A percentile compares a stretch with the other conserved stretches of the same genome.
Evolutionary conservation across 1,140 invertebrate species (phyloP).

Genomic region (Samia ricini): DNA sequence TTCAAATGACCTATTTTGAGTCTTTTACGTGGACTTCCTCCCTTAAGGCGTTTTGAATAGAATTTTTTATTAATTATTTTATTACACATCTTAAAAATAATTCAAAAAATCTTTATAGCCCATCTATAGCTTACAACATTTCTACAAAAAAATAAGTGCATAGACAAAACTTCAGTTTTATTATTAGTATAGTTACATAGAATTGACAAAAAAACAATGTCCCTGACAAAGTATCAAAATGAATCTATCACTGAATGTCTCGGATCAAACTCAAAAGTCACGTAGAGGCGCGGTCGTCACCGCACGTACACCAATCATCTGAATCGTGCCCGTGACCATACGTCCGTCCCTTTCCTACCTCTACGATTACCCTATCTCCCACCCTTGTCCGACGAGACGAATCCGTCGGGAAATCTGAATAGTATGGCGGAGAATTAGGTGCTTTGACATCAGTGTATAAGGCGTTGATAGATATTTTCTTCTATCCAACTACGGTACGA

Average conservation of each 20-base stretch:
- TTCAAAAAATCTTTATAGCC: no score
- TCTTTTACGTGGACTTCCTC: no score
- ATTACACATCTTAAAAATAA: no score
- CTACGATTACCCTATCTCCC: constrained; percentile 17
- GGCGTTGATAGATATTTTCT: constrained; percentile 65
- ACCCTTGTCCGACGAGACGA: constrained; percentile 34
- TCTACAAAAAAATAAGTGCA: no score
- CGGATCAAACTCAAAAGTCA: constrained; percentile 50
- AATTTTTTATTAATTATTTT: no score
- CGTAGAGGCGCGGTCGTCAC: constrained; percentile 67
- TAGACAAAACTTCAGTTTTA: no score
- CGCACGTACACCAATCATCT: constrained; percentile 74
- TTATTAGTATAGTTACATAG: no score
- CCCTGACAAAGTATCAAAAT: constrained; percentile 47
- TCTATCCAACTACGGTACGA: constrained; percentile 33
- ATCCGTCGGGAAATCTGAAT: constrained; percentile 73
- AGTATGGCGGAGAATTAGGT: constrained; percentile 61
- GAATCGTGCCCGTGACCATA: constrained; percentile 65
- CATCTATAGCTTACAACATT: no score
- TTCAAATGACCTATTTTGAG: no score
- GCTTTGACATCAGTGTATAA: constrained; percentile 69
- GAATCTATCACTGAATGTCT: constrained; percentile 10
- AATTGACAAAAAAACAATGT: neutral
- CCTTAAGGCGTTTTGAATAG: no score
- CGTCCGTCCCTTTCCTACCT: constrained; percentile 38